These are phyloP conservation scores for Heterochromis multidens DNA, from an alignment of 2,113 vertebrate genomes.

Conservation along the genomic window DNA sequence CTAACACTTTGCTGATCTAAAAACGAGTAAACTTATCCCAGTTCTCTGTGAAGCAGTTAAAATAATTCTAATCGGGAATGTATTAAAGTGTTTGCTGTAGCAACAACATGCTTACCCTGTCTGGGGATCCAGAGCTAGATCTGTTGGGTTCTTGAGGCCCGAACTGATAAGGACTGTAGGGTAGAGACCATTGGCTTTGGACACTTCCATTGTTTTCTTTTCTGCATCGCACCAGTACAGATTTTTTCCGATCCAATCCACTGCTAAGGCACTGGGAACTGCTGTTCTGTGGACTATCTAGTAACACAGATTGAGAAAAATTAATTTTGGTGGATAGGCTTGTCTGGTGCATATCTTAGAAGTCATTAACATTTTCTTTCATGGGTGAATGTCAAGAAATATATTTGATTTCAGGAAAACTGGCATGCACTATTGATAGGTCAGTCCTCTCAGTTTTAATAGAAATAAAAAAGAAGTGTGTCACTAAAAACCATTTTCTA, in stretches of 20 bases:
- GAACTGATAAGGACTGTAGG: slow-evolving; percentile 89
- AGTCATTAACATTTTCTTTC: neutral
- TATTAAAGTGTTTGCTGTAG: neutral
- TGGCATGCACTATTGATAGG: neutral
- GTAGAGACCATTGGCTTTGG: slow-evolving; percentile 93
- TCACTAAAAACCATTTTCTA: neutral
- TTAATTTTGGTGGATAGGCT: neutral
- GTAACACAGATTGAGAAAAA: neutral
- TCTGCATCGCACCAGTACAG: slow-evolving; percentile 97
- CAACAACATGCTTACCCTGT: slow-evolving; percentile 79
- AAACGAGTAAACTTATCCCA: no score
- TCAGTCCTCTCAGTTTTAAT: neutral
- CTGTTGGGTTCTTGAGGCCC: slow-evolving; percentile 86
- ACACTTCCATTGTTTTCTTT: slow-evolving; percentile 95
- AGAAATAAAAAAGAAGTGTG: neutral
- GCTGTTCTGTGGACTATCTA: slow-evolving; percentile 93
- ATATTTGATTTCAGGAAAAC: neutral
- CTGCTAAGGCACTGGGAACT: slow-evolving; percentile 91
- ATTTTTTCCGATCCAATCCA: slow-evolving; percentile 98
- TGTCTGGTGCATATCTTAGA: neutral
- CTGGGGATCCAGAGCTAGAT: slow-evolving; percentile 88
- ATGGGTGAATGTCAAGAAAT: neutral
- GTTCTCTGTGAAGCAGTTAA: neutral
- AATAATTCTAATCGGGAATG: neutral
- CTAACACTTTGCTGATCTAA: neutral